Evolutionary conservation across 2,113 vertebrate species (phyloP).

Genomic region (Empidonax traillii): DNA sequence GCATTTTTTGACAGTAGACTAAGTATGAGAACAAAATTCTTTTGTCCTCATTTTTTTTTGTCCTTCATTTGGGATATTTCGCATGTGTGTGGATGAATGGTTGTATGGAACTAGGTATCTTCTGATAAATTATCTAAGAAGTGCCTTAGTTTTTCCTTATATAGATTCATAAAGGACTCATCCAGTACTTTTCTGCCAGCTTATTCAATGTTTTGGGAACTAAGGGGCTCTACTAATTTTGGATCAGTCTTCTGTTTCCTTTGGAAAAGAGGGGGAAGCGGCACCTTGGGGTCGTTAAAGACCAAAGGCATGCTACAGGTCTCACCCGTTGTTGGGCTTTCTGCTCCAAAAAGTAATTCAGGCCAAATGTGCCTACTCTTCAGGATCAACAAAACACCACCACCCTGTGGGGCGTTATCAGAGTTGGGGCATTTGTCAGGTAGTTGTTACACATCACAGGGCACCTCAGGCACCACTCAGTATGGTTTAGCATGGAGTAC

Average conservation of each 20-base stretch:
- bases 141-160: not conserved
- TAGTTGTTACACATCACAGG: not conserved
- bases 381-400: not conserved
- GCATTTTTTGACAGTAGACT: not conserved
- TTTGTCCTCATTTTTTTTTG: not conserved
- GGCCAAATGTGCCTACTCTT: not conserved
- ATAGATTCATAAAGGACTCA: not conserved
- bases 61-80: not conserved
- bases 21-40: not conserved
- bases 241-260: not conserved
- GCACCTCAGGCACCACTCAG: not conserved
- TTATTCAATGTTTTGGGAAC: not conserved
- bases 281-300: not conserved
- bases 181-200: not conserved
- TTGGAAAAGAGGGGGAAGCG: not conserved
- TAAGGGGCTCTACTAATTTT: not conserved
- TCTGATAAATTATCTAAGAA: not conserved
- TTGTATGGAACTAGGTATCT: not conserved
- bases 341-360: not conserved
- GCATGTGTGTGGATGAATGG: not conserved
- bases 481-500: not conserved
- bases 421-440: not conserved
- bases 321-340: not conserved
- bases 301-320: not conserved
- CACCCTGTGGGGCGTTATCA: not conserved